phyloP scores from a whole-genome alignment of 2,113 vertebrate genomes.

The Rhinogobius similis region DNA sequence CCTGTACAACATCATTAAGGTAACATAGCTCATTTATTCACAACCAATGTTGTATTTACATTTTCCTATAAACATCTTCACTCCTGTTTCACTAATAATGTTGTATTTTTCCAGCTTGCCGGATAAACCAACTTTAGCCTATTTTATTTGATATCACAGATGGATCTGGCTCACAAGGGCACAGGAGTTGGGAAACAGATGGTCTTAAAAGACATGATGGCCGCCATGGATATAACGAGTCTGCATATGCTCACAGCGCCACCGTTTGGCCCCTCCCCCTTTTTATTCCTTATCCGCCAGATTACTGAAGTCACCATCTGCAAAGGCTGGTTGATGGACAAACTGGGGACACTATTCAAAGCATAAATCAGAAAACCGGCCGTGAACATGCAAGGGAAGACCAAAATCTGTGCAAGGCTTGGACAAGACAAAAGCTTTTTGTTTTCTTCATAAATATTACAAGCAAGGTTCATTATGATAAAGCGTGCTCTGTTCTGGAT shows the following conservation, averaged over 20 bases:
- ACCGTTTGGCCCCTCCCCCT: constrained; percentile 1
- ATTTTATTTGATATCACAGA: constrained; percentile 51
- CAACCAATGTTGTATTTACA: background rate
- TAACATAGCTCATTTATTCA: too few species aligned
- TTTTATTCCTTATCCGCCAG: constrained; percentile 37
- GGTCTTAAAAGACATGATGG: constrained; percentile 68
- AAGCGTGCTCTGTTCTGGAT: constrained; percentile 40
- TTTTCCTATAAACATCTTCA: background rate
- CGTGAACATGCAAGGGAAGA: constrained; percentile 24
- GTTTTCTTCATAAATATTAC: constrained; percentile 41
- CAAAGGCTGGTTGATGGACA: constrained; percentile 55
- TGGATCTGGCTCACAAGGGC: constrained; percentile 51
- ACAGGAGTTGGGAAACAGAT: constrained; percentile 66
- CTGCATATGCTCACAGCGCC: constrained; percentile 67
- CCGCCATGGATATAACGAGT: constrained; percentile 59
- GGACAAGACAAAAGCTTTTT: constrained; percentile 53
- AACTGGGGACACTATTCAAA: constrained; percentile 32
- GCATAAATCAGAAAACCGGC: constrained; percentile 53
- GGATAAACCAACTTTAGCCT: constrained; percentile 27
- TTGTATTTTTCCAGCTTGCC: constrained; percentile 12
- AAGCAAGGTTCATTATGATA: constrained; percentile 56
- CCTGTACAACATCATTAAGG: background rate
- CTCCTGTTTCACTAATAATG: constrained; percentile 10
- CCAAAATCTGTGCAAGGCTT: constrained; percentile 41
- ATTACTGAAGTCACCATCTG: constrained; percentile 64